Conservation (phyloP, 2,888 invertebrate genomes). For the Xestia c-nigrum region DNA sequence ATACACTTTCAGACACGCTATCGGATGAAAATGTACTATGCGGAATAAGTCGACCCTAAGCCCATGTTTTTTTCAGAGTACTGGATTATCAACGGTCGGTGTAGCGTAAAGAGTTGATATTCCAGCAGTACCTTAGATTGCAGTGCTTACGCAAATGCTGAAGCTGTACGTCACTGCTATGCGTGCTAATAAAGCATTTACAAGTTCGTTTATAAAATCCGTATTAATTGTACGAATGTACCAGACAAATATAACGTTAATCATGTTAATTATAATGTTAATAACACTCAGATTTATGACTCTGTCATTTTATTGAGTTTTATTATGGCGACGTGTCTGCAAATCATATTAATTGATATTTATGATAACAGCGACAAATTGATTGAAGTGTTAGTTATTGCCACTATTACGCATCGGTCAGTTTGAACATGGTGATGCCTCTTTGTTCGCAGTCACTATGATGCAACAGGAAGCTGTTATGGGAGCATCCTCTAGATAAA, state of each 20-base stretch:
- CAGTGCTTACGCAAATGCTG: not conserved
- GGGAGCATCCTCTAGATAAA: constrained; percentile 28
- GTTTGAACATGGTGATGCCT: constrained; percentile 16
- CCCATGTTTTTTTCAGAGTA: not conserved
- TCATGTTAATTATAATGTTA: too few relatives aligned
- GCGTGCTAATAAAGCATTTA: not conserved
- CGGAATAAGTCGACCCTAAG: not conserved
- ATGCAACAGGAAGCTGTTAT: not conserved
- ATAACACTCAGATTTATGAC: constrained; percentile 21
- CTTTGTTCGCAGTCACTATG: constrained; percentile 4
- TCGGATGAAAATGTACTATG: not conserved
- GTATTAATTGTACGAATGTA: not conserved
- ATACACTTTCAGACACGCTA: too few relatives aligned
- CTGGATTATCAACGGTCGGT: not conserved
- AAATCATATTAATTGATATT: constrained; percentile 34
- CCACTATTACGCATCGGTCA: not conserved
- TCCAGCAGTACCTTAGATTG: not conserved
- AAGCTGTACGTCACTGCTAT: not conserved
- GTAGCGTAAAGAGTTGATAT: not conserved
- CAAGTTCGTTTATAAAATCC: not conserved
- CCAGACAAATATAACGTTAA: not conserved
- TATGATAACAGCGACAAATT: constrained; percentile 26
- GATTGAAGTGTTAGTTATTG: constrained; percentile 16
- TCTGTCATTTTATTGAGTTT: constrained; percentile 37
- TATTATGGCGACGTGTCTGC: constrained; percentile 21